A percentile compares a stretch with the other conserved stretches of the same genome.
Evolutionary conservation across 1,140 invertebrate genomes (phyloP).

Genomic region (Phortica variegata): DNA sequence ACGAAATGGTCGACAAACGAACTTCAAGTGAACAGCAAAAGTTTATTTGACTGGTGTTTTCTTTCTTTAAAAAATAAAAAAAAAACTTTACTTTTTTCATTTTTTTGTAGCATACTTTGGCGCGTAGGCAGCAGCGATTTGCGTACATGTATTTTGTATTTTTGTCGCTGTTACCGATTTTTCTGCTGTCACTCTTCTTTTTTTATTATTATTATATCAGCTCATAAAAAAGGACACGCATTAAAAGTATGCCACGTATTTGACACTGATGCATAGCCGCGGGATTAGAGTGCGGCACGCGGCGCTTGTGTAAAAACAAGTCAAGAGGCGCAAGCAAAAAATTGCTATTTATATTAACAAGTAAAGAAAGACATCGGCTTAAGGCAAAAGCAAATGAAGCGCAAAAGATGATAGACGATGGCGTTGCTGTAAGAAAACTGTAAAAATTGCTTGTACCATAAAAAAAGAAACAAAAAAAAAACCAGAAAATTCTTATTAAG

Average conservation of each 20-base stretch:
- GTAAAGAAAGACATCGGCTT: conserved; percentile 29
- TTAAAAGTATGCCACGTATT: conserved; percentile 42
- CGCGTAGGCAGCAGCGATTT: conserved; percentile 33
- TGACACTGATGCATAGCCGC: conserved; percentile 50
- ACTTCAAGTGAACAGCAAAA: conserved; percentile 17
- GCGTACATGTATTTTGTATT: conserved; percentile 40
- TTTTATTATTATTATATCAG: conserved; percentile 41
- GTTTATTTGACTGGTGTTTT: conserved; percentile 20
- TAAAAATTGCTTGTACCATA: conserved; percentile 21
- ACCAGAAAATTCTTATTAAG: conserved; percentile 37
- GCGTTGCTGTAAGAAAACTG: neutral
- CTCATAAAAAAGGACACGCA: conserved; percentile 52
- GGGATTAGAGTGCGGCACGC: conserved; percentile 18
- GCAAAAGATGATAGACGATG: neutral
- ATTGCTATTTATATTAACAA: too few species aligned
- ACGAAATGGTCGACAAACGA: conserved; percentile 15
- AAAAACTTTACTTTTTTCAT: conserved; percentile 53
- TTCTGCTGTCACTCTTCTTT: conserved; percentile 26
- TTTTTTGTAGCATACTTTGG: conserved; percentile 29
- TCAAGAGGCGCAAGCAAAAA: conserved; percentile 38
- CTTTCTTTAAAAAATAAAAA: conserved; percentile 29
- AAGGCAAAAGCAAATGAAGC: neutral
- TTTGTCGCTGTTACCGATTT: too few species aligned
- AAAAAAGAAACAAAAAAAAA: conserved; percentile 3
- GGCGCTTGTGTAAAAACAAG: conserved; percentile 4